Percentiles rank a stretch among this genome's conserved stretches.
Conservation (phyloP, 64 coral and sea anemone genomes). For the Pocillopora verrucosa region DNA sequence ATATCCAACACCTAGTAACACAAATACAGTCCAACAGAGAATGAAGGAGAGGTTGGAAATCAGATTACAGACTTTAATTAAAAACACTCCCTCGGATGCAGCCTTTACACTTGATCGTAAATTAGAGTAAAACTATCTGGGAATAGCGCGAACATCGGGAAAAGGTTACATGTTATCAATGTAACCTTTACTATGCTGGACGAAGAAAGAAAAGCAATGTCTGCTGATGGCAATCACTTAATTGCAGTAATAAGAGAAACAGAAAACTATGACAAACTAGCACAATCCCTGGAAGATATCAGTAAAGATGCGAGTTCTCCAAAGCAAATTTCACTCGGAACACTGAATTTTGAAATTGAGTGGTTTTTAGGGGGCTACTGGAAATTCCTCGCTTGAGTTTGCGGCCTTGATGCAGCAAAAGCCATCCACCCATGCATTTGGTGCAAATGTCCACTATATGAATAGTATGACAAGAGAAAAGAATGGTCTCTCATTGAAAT, state of each 20-base stretch:
- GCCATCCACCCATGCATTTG: slow-evolving; percentile 14
- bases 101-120: not conserved
- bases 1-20: slow-evolving; percentile 12
- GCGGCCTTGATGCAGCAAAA: slow-evolving; percentile 16
- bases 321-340: not conserved
- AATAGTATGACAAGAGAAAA: not conserved
- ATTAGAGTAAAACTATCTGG: slow-evolving; percentile 18
- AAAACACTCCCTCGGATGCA: not conserved
- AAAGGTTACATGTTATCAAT: slow-evolving; percentile 35
- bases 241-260: slow-evolving; percentile 34
- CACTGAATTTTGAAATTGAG: not conserved
- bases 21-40: slow-evolving; percentile 1
- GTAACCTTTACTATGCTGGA: slow-evolving; percentile 41
- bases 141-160: slow-evolving; percentile 30
- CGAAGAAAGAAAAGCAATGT: slow-evolving; percentile 19
- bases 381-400: not conserved
- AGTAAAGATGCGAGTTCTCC: slow-evolving; percentile 9
- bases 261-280: slow-evolving; percentile 34
- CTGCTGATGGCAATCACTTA: slow-evolving; percentile 5
- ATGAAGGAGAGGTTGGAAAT: slow-evolving; percentile 52
- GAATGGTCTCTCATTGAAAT: not conserved
- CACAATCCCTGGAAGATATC: slow-evolving; percentile 2
- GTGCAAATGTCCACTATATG: not conserved
- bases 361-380: slow-evolving; percentile 16
- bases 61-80: slow-evolving; percentile 32